phyloP scores from a whole-genome alignment of 2,888 invertebrate genomes.

The Melangyna quadrimaculata region DNA sequence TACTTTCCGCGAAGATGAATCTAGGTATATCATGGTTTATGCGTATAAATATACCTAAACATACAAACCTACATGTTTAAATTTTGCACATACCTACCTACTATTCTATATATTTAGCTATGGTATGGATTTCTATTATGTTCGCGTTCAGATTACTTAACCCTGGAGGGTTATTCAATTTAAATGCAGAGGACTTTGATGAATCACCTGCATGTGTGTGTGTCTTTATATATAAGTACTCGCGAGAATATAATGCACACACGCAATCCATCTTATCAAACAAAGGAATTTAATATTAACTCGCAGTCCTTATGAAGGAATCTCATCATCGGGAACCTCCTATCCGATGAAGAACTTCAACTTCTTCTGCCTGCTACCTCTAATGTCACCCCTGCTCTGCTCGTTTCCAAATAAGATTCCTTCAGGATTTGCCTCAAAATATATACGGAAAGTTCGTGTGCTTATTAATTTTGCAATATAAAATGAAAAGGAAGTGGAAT shows the following conservation, averaged over 20 bases:
- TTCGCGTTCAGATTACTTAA: slow-evolving; percentile 54
- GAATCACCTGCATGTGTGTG: slow-evolving; percentile 45
- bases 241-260: slow-evolving; percentile 9
- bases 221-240: not conserved
- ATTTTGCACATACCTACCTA: not conserved
- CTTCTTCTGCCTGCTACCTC: not conserved
- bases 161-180: slow-evolving; percentile 59
- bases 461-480: slow-evolving; percentile 43
- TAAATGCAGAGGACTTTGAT: slow-evolving; percentile 60
- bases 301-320: not conserved
- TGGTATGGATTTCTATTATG: slow-evolving; percentile 1
- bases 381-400: not conserved
- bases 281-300: slow-evolving; percentile 65
- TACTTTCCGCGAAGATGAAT: slow-evolving; percentile 41
- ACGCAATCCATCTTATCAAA: slow-evolving; percentile 51
- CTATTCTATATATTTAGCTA: no score
- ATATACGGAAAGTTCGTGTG: slow-evolving; percentile 11
- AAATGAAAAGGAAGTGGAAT: slow-evolving; percentile 5
- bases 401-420: not conserved
- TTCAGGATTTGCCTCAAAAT: slow-evolving; percentile 11
- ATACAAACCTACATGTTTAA: not conserved
- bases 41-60: not conserved
- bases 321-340: not conserved
- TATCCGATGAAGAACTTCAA: not conserved
- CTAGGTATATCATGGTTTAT: not conserved